Conservation (phyloP, 1,140 invertebrate species). For the Archivesica marissinica region DNA sequence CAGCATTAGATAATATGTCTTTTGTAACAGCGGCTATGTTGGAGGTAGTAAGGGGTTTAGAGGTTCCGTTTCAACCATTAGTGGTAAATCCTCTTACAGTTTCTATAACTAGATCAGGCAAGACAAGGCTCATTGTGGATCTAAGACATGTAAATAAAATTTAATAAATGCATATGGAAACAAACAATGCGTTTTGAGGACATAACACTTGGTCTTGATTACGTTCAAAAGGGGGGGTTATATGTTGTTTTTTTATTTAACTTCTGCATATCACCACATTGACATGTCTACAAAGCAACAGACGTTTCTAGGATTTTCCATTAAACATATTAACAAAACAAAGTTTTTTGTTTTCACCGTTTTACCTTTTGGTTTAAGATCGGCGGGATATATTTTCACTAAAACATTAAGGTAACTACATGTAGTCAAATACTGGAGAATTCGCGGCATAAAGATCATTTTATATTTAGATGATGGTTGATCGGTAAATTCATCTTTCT, state of each 20-base stretch:
- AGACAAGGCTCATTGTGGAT: no score
- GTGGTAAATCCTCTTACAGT: no score
- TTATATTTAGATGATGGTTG: constrained; percentile 11
- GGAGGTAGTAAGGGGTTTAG: no score
- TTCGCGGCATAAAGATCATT: neutral
- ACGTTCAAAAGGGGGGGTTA: neutral
- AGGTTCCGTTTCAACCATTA: no score
- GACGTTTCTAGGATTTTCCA: neutral
- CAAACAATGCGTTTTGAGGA: no score
- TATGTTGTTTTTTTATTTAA: neutral
- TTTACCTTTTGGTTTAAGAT: neutral
- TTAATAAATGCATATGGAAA: no score
- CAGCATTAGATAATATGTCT: no score
- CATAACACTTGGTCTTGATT: neutral
- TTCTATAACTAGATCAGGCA: no score
- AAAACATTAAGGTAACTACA: neutral
- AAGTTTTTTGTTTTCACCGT: constrained; percentile 1
- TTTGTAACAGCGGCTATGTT: no score
- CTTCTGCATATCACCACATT: neutral
- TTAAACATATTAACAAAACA: neutral
- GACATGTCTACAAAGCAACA: neutral
- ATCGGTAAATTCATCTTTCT: neutral
- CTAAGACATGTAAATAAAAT: no score
- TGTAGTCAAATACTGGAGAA: constrained; percentile 2
- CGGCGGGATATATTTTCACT: neutral